These are phyloP conservation scores for Dorcus parallelipipedus DNA, from an alignment of 2,888 invertebrate species.

Conservation along the genomic window DNA sequence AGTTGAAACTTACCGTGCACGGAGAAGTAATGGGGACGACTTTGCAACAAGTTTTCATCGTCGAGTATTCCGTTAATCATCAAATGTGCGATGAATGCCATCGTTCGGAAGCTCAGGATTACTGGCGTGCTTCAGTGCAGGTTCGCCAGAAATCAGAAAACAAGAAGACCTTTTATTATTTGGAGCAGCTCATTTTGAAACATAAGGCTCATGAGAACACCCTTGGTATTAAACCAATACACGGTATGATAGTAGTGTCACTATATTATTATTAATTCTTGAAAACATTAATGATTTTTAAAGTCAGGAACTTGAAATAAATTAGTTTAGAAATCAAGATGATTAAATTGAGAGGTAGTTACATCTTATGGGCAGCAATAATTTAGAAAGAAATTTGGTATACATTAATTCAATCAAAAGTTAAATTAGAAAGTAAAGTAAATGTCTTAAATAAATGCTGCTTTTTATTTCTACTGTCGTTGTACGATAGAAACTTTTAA, in stretches of 20 bases:
- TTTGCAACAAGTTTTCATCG: constrained; percentile 91
- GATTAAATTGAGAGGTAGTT: too few relatives aligned
- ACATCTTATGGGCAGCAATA: too few relatives aligned
- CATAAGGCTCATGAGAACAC: constrained; percentile 89
- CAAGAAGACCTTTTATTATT: constrained; percentile 95
- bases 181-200: constrained; percentile 96
- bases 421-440: too few relatives aligned
- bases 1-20: constrained; percentile 93
- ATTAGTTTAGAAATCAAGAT: too few relatives aligned
- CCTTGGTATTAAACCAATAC: constrained; percentile 80
- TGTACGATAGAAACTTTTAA: too few relatives aligned
- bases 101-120: constrained; percentile 94
- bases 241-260: constrained; percentile 54
- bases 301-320: too few relatives aligned
- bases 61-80: constrained; percentile 86
- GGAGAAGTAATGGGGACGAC: constrained; percentile 91
- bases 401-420: too few relatives aligned
- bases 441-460: too few relatives aligned
- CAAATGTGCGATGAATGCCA: constrained; percentile 99
- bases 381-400: too few relatives aligned
- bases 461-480: too few relatives aligned
- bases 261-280: neutral
- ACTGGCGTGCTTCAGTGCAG: constrained; percentile 92
- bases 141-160: constrained; percentile 84
- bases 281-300: too few relatives aligned